Evolutionary conservation across 2,888 invertebrate genomes (phyloP), one percentile per base, ranked within the genome.

Genomic region (Laspeyria flexula): DNA sequence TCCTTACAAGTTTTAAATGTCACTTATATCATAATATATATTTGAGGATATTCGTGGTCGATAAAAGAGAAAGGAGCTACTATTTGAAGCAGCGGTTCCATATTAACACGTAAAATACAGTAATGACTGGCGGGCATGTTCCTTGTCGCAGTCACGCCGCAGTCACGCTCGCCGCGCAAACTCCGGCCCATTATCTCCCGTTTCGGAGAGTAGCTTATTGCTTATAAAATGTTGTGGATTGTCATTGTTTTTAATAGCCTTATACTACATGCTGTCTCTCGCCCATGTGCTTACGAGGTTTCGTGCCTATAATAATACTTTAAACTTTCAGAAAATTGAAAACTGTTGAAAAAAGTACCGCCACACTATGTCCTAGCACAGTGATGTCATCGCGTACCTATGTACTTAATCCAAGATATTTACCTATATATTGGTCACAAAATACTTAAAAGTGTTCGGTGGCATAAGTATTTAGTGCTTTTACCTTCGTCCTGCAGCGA

Each of bases 401-500:
- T n/a, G n/a, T n/a, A n/a, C n/a, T n/a, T n/a, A n/a, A n/a, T n/a
- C n/a, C n/a, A n/a, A n/a, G n/a, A n/a, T n/a, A n/a, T n/a, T n/a
- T n/a, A n/a, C n/a, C n/a, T n/a, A n/a, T n/a, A n/a, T n/a, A n/a
- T n/a, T n/a, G n/a, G n/a, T n/a, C n/a, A n/a, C n/a, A n/a, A n/a
- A n/a, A n/a, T n/a, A n/a, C n/a, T n/a, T n/a, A n/a, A n/a, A n/a
- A n/a, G n/a, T n/a, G n/a, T n/a, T n/a, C n/a, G n/a, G n/a, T n/a
- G n/a, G n/a, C n/a, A n/a, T n/a, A n/a, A n/a, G n/a, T n/a, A n/a
- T n/a, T n/a, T n/a, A n/a, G n/a, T n/a, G n/a, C n/a, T n/a, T 44
- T 55, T 65, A 94, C 94, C 90, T 93, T 95, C 39, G 94, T 94
- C 64, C 95, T 93, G 77, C 96, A 96, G 49, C 96, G 93, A 73